Conservation (phyloP, 2,888 invertebrate genomes). For the Lepidochrysops patricia region DNA sequence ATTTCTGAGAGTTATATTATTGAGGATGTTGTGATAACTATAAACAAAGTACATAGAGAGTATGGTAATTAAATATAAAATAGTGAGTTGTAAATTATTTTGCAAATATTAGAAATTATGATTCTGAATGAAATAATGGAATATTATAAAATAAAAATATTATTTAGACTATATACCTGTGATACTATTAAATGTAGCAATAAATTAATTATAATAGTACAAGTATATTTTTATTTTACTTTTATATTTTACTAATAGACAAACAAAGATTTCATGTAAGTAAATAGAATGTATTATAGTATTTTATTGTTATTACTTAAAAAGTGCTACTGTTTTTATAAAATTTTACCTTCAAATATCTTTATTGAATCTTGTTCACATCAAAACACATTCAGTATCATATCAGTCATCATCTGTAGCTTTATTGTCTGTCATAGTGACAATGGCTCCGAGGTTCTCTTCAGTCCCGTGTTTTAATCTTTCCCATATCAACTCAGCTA, state of each 20-base stretch:
- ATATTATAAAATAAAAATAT: neutral
- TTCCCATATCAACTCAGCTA: constrained; percentile 94
- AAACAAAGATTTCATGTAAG: too few species aligned
- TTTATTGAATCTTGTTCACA: neutral
- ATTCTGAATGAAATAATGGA: neutral
- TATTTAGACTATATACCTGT: constrained; percentile 5
- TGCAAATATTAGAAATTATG: neutral
- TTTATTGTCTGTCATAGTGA: constrained; percentile 70
- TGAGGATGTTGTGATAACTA: too few species aligned
- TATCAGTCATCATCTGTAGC: constrained; percentile 52
- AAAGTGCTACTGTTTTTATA: too few species aligned
- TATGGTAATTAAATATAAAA: too few species aligned
- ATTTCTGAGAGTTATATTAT: too few species aligned
- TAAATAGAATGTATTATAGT: too few species aligned
- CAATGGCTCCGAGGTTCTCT: constrained; percentile 79
- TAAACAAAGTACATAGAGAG: too few species aligned
- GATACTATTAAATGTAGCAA: constrained; percentile 8
- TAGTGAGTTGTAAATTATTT: neutral
- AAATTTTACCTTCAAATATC: neutral
- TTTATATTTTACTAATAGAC: too few species aligned
- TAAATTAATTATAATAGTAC: neutral
- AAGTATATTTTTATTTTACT: neutral
- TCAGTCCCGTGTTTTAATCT: constrained; percentile 81
- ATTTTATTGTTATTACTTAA: too few species aligned
- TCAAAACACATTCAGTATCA: neutral